Base-by-base conservation (phyloP, 2,113 vertebrate species). In the Trematomus loennbergii region DNA sequence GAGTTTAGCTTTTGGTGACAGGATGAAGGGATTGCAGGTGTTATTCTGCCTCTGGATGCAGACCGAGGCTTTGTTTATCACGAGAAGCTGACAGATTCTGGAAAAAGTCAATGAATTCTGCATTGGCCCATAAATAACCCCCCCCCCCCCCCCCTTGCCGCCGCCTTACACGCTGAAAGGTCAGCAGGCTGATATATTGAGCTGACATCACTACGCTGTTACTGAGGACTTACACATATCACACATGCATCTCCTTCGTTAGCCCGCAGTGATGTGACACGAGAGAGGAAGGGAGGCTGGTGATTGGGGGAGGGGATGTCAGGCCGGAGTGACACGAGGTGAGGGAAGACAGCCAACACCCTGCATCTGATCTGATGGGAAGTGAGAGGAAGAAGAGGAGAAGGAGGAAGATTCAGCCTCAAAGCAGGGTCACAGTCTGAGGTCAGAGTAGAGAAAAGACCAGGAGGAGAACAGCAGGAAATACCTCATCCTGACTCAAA, bases 351-450 rank as follows among this genome's bases (percentile, higher is more conserved):
- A 70, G 75, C 54, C 79, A 64, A 69, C 70, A 16, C 79, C 83
- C 71, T 66, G 74, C 40, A 73, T 87, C 66, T 87, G 85, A 90
- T 87, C 63, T 82, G 79, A 93, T 81, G 52, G 61, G 84, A 87
- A 48, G 76, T 80, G 91, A 66, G 89, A 89, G 83, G 59, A 81
- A 36, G 80, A 83, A 75, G 83, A 83, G 81, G 69, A 73, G 75
- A 72, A 60, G 78, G 59, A 85, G 82, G 66, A 75, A 84, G 83
- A 87, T 74, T 80, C 62, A 52, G 74, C 17, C 78, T 46, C 73
- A 91, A 80, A 75, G 87, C 13, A 9, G 66, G 86, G 80, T 10
- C 49, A 22, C 18, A 70, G 67, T 85, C 60, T 83, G 83, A 87
- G 84, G 74, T 86, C 78, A 79, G 53, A 54, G 50, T 61, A 67